Base-by-base conservation (phyloP, 2,797 vertebrate genomes). In the Myotis planiceps region DNA sequence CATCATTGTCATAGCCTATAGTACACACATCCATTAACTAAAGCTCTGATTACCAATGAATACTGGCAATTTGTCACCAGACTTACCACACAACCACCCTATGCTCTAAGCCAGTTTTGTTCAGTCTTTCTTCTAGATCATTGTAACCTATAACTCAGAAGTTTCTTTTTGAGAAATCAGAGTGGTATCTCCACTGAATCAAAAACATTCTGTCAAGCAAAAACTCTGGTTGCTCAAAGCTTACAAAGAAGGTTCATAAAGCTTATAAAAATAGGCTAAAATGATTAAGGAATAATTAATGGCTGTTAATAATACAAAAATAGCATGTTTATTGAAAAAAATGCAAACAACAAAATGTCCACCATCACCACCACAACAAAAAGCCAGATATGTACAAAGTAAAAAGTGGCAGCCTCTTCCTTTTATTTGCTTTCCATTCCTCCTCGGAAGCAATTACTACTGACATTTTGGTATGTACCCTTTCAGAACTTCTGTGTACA, bases 131-230 rank as follows among this genome's bases (percentile, higher is more conserved):
- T 63, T 69, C 60, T 86, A 95, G 53, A 78, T 91, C 49, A 76
- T 6, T 91, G 9, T 37, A 82, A 95, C 18, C 37, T 74, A 78
- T 39, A 47, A 82, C 32, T 90, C 68, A 86, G 23, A 82, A 72
- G 42, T 39, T 90, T 85, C 19, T 85, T 75, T 83, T 39, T 63
- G n/a, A 93, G 76, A 92, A 72, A 93, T 47, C 79, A 88, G 7
- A 78, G 25, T 90, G 32, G 39, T 71, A 93, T 42, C 58, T 37
- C 42, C 21, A 63, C 1, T 92, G 81, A 94, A 81, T 84, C 27
- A 96, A 95, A 94, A 94, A 90, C 27, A 58, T 89, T 85, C 82
- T 86, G 51, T 93, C 25, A 92, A 95, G 80, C 23, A 65, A 94
- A 74, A 63, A 47, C 9, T 37, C 18, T 66, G 8, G 29, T 49